Evolutionary conservation across 1,140 invertebrate species (phyloP).

Genomic region (Chrysomallon squamiferum): DNA sequence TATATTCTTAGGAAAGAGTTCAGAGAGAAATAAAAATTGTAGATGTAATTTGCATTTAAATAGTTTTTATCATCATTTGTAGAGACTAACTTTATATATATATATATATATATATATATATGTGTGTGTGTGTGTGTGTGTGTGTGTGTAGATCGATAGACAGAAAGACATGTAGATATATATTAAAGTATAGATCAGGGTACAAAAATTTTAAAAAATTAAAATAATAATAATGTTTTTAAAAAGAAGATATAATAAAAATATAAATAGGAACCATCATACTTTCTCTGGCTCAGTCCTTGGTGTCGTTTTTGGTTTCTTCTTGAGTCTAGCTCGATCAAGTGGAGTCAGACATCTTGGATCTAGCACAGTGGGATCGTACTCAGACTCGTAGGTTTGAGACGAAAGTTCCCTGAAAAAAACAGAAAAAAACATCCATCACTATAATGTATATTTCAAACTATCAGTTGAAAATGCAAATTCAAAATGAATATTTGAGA

Average conservation of each 20-base stretch:
- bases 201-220: too few relatives aligned
- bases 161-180: not conserved
- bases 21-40: not conserved
- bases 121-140: not conserved
- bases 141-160: not conserved
- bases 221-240: too few relatives aligned
- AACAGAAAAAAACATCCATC: too few relatives aligned
- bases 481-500: too few relatives aligned
- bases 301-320: constrained; percentile 11
- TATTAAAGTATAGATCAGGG: too few relatives aligned
- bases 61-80: not conserved
- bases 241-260: too few relatives aligned
- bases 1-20: not conserved
- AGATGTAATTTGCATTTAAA: not conserved
- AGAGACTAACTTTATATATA: not conserved
- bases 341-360: constrained; percentile 52
- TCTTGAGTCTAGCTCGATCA: constrained; percentile 49
- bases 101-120: not conserved
- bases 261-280: too few relatives aligned
- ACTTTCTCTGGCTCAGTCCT: too few relatives aligned
- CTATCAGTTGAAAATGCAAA: too few relatives aligned
- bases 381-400: not conserved
- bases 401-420: too few relatives aligned
- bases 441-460: too few relatives aligned
- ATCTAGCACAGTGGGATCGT: constrained; percentile 42